A percentile compares a stretch with the other conserved stretches of the same genome.
These are phyloP conservation scores for Apteryx mantelli DNA, from an alignment of 2,113 vertebrate genomes.

Conservation along the genomic window DNA sequence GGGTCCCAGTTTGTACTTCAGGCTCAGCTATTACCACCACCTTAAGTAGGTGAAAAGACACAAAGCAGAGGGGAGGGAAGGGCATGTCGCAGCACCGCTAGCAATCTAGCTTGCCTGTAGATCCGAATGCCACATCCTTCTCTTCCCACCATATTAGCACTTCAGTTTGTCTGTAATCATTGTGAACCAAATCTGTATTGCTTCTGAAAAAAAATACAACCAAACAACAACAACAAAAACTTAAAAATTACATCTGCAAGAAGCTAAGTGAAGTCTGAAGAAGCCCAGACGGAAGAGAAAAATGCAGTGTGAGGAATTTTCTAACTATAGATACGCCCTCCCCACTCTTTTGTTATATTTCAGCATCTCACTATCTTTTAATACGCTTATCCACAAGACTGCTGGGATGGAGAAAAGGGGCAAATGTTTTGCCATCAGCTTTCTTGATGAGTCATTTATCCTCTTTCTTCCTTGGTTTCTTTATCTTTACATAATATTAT, in stretches of 20 bases:
- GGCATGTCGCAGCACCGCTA: background rate
- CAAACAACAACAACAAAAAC: background rate
- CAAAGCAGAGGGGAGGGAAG: background rate
- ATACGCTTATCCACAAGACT: background rate
- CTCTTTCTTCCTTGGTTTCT: slow-evolving; percentile 5
- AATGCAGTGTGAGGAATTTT: background rate
- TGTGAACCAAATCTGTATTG: background rate
- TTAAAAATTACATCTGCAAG: background rate
- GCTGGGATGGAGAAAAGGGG: background rate
- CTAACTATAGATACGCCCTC: background rate
- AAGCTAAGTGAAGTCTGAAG: background rate
- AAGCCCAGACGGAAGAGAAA: background rate
- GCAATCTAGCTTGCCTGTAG: background rate
- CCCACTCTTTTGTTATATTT: background rate
- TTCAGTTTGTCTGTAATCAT: background rate
- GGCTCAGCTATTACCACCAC: background rate
- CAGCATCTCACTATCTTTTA: background rate
- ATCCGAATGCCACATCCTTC: background rate
- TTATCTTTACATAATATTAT: slow-evolving; percentile 24
- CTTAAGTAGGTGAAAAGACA: background rate
- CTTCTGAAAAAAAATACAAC: background rate
- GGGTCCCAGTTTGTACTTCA: background rate
- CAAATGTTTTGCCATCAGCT: slow-evolving; percentile 2
- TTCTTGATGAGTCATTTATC: slow-evolving; percentile 25
- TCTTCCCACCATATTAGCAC: background rate